phyloP scores from a whole-genome alignment of 2,888 invertebrate genomes.

The Acleris holmiana region DNA sequence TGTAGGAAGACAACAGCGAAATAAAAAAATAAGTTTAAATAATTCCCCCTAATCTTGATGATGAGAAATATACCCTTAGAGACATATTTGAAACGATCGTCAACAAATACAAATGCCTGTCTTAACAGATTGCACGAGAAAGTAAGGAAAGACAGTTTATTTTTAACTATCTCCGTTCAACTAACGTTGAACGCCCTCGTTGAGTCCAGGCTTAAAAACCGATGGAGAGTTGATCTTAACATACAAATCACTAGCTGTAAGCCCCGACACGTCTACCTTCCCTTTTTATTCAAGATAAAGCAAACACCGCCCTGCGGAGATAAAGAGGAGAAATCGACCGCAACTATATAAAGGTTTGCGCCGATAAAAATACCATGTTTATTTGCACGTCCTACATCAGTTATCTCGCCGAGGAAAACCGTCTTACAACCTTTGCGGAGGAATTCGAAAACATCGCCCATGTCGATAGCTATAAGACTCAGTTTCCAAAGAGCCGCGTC shows the following conservation, averaged over 20 bases:
- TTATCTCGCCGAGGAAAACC: conserved; percentile 60
- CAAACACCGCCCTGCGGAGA: conserved; percentile 79
- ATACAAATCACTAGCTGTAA: conserved; percentile 56
- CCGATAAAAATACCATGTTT: conserved; percentile 84
- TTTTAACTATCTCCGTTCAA: conserved; percentile 6
- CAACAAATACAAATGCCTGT: background rate
- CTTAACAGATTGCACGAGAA: background rate
- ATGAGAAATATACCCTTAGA: no score
- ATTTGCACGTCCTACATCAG: conserved; percentile 84
- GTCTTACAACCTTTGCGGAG: conserved; percentile 53
- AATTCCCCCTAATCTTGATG: no score
- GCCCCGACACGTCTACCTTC: conserved; percentile 60
- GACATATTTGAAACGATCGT: no score
- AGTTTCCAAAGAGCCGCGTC: conserved; percentile 51
- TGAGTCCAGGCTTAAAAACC: conserved; percentile 26
- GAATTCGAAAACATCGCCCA: conserved; percentile 59
- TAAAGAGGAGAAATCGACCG: conserved; percentile 83
- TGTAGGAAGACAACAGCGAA: no score
- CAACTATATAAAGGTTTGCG: conserved; percentile 84
- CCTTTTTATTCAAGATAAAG: conserved; percentile 80
- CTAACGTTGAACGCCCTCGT: conserved; percentile 21
- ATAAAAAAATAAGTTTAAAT: no score
- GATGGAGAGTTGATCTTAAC: conserved; percentile 31
- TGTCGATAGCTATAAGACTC: conserved; percentile 55
- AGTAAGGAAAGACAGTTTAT: conserved; percentile 3